phyloP scores from a whole-genome alignment of 92 coral and sea anemone species.

The Epizoanthus illoricatus region DNA sequence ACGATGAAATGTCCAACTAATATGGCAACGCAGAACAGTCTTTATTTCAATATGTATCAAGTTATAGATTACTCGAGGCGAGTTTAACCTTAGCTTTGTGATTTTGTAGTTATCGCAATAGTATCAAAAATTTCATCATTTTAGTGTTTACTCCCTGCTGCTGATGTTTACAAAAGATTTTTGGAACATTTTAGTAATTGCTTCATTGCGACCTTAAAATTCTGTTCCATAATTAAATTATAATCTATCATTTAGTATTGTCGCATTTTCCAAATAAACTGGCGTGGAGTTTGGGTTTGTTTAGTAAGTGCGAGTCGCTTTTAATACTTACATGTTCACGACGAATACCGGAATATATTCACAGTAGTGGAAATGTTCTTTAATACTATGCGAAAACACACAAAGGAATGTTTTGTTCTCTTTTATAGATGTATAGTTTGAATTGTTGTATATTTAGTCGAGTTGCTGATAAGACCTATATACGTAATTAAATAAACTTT shows the following conservation, averaged over 20 bases:
- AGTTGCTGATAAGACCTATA: slow-evolving; percentile 30
- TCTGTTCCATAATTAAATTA: slow-evolving; percentile 46
- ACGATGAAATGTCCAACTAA: slow-evolving; percentile 1
- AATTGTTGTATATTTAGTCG: slow-evolving; percentile 14
- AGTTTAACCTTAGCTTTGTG: not conserved
- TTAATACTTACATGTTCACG: too few relatives aligned
- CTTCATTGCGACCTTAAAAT: slow-evolving; percentile 22
- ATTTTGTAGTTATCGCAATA: not conserved
- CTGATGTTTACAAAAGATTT: slow-evolving; percentile 17
- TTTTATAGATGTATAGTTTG: slow-evolving; percentile 9
- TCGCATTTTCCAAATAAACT: slow-evolving; percentile 31
- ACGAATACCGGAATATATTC: too few relatives aligned
- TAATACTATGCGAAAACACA: not conserved
- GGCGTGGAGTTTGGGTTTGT: slow-evolving; percentile 26
- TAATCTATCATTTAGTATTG: slow-evolving; percentile 34
- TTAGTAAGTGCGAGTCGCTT: not conserved
- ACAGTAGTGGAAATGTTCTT: not conserved
- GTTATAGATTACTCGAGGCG: not conserved
- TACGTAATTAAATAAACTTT: slow-evolving; percentile 28
- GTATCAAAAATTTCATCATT: not conserved
- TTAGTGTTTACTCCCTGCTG: slow-evolving; percentile 15
- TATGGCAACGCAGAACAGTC: not conserved
- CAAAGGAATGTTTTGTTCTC: not conserved
- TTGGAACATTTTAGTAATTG: slow-evolving; percentile 39
- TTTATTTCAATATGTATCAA: not conserved